Evolutionary conservation across 64 coral and sea anemone genomes (phyloP), one percentile per base, ranked within the genome.

Genomic region (Trachythela sp.): DNA sequence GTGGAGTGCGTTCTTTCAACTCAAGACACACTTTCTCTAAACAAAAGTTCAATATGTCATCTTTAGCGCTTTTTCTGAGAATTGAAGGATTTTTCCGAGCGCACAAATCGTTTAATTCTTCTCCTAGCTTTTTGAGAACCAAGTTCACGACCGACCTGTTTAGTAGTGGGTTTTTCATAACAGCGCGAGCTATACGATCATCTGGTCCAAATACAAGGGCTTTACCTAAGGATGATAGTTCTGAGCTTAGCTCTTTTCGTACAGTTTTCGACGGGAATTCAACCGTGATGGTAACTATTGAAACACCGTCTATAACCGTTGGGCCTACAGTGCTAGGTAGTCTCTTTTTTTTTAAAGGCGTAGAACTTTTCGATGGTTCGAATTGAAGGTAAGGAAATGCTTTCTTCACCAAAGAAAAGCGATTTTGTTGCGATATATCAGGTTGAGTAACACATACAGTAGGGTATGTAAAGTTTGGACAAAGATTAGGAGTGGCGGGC

Each of bases 171-270:
- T 35, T 70, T 4, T 88, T 88, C 86, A 88, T 88, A 64, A 88
- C 58, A 18, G 86, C 54, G 13, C 77, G 49, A 17, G 77, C 87
- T 22, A 93, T 89, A 37, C 60, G 87, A 27, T 86, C 88, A 70
- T 70, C 86, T 31, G 33, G 22, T 10, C 75, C 77, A 88, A 88
- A 86, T 34, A 77, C 91, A 84, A 92, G 45, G 41, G 86, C 86
- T 76, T 92, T 92, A 36, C 86, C 75, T 84, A 85, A 84, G 27
- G 86, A 68, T 50, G 88, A 86, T 49, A 59, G 88, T 49, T 48
- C 84, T 85, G 86, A 71, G 32, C 41, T 37, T 24, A 88, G 76
- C 15, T 35, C 64, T 88, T 88, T 92, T 38, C 88, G 88, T 41
- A 88, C 37, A 29, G 24, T 88, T 43, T 92, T n/a, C n/a, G 83